Evolutionary conservation across 1,140 invertebrate genomes (phyloP).

Genomic region (Acromyrmex echinatior): DNA sequence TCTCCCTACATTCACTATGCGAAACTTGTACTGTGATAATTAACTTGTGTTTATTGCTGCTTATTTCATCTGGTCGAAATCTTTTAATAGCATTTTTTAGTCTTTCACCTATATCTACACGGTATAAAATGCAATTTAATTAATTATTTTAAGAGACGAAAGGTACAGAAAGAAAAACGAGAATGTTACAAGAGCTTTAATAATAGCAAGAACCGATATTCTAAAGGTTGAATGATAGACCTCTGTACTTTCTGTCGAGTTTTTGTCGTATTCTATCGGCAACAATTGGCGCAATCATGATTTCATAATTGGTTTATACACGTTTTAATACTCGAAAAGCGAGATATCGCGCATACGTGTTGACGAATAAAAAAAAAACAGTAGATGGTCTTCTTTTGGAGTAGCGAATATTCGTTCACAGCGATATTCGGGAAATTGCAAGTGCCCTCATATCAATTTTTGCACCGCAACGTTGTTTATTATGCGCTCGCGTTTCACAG

Average conservation of each 20-base stretch:
- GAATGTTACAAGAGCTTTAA: constrained; percentile 6
- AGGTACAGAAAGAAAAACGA: not conserved
- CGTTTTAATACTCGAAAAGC: constrained; percentile 42
- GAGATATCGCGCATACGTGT: not conserved
- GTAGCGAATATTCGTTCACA: not conserved
- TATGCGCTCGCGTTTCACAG: constrained; percentile 25
- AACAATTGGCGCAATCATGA: constrained; percentile 41
- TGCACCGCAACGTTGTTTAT: constrained; percentile 3
- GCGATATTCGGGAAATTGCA: not conserved
- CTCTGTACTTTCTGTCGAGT: not conserved
- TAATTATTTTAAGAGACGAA: not conserved
- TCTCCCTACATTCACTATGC: not conserved
- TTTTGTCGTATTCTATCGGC: constrained; percentile 18
- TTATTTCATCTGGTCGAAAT: not conserved
- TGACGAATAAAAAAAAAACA: constrained; percentile 5
- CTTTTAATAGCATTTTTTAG: not conserved
- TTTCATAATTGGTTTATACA: constrained; percentile 38
- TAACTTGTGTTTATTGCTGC: not conserved
- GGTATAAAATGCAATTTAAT: not conserved
- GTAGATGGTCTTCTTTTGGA: constrained; percentile 7
- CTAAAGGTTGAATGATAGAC: not conserved
- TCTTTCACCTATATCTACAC: not conserved
- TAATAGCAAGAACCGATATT: not conserved
- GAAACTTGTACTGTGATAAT: not conserved
- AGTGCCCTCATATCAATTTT: constrained; percentile 32